A percentile compares a stretch with the other conserved stretches of the same genome.
phyloP scores from a whole-genome alignment of 2,888 invertebrate genomes.

The Rhimphoctona megacephalus region DNA sequence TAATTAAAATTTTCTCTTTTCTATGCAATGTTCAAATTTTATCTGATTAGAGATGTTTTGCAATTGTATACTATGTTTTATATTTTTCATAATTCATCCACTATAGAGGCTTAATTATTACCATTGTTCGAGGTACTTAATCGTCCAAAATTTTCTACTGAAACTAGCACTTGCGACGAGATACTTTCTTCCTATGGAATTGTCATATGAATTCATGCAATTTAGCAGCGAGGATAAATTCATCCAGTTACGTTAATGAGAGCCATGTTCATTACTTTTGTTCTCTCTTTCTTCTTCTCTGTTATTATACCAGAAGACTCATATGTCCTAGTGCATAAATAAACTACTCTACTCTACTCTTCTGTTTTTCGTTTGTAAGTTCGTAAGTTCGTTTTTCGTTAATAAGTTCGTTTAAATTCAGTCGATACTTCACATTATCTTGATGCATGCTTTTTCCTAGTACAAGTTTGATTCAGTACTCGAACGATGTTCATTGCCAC shows the following conservation, averaged over 20 bases:
- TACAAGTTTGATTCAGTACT: background rate
- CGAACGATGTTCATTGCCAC: background rate
- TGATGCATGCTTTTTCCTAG: background rate
- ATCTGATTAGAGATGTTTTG: background rate
- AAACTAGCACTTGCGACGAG: background rate
- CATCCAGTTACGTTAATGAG: constrained; percentile 5
- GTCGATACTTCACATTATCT: background rate
- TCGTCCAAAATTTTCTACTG: background rate
- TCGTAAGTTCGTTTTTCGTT: too few relatives aligned
- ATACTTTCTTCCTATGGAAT: background rate
- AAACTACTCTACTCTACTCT: too few relatives aligned
- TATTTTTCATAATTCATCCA: background rate
- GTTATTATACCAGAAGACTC: too few relatives aligned
- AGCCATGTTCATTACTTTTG: background rate
- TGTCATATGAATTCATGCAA: constrained; percentile 3
- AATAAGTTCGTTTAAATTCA: background rate
- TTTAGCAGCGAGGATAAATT: constrained; percentile 1
- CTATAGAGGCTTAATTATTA: background rate
- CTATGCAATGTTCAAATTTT: background rate
- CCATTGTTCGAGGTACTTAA: background rate
- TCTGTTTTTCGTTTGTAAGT: background rate
- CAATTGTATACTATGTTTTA: background rate
- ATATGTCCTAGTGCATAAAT: too few relatives aligned
- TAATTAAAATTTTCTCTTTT: background rate
- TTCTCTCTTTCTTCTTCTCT: background rate